A percentile compares a stretch with the other conserved stretches of the same genome.
phyloP scores from a whole-genome alignment of 2,113 vertebrate genomes.

The Axis porcinus region DNA sequence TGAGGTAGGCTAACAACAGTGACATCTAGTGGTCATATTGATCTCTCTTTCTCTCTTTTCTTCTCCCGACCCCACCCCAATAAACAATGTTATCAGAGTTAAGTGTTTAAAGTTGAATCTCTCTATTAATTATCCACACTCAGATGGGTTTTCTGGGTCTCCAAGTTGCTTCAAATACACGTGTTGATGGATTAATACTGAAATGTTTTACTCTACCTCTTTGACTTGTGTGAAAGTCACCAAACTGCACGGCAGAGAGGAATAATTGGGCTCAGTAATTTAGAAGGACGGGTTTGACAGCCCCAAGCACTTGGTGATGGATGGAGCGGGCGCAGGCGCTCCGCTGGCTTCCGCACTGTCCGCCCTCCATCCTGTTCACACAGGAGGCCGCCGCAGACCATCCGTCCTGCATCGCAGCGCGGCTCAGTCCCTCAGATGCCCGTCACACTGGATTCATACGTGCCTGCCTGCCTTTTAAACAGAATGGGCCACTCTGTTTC shows the following conservation, averaged over 20 bases:
- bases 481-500: background rate
- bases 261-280: conserved; percentile 17
- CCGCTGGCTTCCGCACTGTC: background rate
- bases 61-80: background rate
- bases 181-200: background rate
- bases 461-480: background rate
- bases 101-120: conserved; percentile 8
- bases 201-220: conserved; percentile 34
- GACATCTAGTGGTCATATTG: conserved; percentile 57
- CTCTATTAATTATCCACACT: background rate
- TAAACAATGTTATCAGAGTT: background rate
- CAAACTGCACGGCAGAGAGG: background rate
- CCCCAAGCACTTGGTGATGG: background rate
- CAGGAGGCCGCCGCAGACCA: background rate
- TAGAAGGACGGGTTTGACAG: conserved; percentile 29
- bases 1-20: conserved; percentile 28
- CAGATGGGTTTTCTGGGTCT: background rate
- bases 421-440: background rate
- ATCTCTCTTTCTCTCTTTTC: background rate
- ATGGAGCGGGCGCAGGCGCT: background rate
- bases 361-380: background rate
- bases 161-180: background rate
- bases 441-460: background rate
- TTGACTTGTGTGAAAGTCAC: conserved; percentile 30
- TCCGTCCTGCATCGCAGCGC: no score